Evolutionary conservation across 2,797 vertebrate species (phyloP).

Genomic region (Toxotes lorentzi): DNA sequence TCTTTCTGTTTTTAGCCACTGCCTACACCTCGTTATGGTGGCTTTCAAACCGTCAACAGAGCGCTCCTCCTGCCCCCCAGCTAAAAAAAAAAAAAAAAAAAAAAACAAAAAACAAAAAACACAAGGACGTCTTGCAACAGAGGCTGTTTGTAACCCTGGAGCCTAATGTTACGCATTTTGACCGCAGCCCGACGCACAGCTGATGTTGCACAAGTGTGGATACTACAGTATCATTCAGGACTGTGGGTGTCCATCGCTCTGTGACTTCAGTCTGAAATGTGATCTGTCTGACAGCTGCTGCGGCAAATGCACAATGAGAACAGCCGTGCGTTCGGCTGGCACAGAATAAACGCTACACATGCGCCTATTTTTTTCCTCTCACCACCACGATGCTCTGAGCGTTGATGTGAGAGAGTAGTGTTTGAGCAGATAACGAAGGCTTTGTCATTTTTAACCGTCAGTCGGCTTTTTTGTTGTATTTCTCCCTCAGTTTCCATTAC

Average conservation of each 20-base stretch:
- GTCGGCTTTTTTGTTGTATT: neutral
- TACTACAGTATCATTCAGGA: neutral
- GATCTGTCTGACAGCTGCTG: constrained; percentile 67
- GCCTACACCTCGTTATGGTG: constrained; percentile 10
- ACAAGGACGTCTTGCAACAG: constrained; percentile 30
- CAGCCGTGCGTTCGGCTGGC: constrained; percentile 52
- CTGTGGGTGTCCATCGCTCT: neutral
- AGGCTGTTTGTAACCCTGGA: constrained; percentile 32
- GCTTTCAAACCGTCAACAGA: constrained; percentile 14
- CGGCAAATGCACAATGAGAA: constrained; percentile 16
- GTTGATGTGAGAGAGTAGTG: neutral
- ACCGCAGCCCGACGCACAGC: constrained; percentile 41
- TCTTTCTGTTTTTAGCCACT: neutral
- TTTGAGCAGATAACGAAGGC: constrained; percentile 33
- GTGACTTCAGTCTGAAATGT: constrained; percentile 39
- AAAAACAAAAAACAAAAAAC: too few relatives aligned
- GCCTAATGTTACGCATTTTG: constrained; percentile 30
- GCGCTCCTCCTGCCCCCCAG: constrained; percentile 27
- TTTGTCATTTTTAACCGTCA: constrained; percentile 29
- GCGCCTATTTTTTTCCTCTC: neutral
- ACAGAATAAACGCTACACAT: constrained; percentile 24
- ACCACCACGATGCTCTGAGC: neutral
- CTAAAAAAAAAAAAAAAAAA: constrained; percentile 8
- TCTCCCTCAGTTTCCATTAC: neutral
- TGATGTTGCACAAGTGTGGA: constrained; percentile 45